Percentiles rank a stretch among this genome's conserved stretches.
phyloP scores from a whole-genome alignment of 2,888 invertebrate genomes.

The Agapetus fuscipes region DNA sequence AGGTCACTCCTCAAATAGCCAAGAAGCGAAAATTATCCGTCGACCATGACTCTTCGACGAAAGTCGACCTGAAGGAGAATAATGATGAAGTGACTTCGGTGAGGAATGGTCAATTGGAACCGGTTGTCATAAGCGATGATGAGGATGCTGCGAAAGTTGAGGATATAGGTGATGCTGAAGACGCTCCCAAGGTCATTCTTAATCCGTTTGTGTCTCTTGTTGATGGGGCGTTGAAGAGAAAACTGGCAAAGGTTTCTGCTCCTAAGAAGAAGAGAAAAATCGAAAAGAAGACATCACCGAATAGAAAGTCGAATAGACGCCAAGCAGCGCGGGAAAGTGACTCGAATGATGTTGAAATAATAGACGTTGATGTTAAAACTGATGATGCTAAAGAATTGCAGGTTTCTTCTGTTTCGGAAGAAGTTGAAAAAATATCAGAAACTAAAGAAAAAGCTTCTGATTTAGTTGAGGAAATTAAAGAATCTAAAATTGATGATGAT shows the following conservation, averaged over 20 bases:
- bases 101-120: too few species aligned
- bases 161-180: slow-evolving; percentile 25
- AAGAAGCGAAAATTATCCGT: slow-evolving; percentile 41
- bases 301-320: too few species aligned
- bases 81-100: too few species aligned
- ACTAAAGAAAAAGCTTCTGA: slow-evolving; percentile 4
- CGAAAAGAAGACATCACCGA: too few species aligned
- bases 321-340: background rate
- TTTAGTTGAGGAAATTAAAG: slow-evolving; percentile 15
- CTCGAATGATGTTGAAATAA: background rate
- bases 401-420: too few species aligned
- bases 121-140: slow-evolving; percentile 37
- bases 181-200: slow-evolving; percentile 12
- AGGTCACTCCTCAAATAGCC: slow-evolving; percentile 25
- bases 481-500: slow-evolving; percentile 22
- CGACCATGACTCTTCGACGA: slow-evolving; percentile 25
- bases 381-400: slow-evolving; percentile 4
- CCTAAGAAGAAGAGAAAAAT: slow-evolving; percentile 5
- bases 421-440: too few species aligned
- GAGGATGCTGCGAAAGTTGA: slow-evolving; percentile 25
- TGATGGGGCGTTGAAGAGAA: slow-evolving; percentile 37
- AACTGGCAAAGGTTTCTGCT: slow-evolving; percentile 30
- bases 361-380: background rate
- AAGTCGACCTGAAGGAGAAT: too few species aligned
- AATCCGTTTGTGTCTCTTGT: slow-evolving; percentile 40